A percentile compares a stretch with the other conserved stretches of the same genome.
Conservation (phyloP, 2,113 vertebrate genomes). For the Rhegmatorhina hoffmannsi region DNA sequence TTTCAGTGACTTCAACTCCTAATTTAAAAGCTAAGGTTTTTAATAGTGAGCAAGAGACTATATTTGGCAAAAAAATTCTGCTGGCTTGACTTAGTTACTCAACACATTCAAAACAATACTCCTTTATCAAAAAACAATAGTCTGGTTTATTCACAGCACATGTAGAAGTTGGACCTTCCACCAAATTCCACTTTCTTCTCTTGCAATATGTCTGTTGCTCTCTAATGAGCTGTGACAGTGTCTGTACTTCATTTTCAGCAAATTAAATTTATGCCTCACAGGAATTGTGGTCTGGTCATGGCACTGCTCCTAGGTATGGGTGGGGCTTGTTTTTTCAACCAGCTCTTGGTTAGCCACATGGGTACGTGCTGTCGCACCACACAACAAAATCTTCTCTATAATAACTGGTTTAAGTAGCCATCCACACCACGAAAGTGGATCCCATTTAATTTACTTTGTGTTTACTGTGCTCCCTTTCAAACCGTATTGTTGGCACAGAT, state of each 20-base stretch:
- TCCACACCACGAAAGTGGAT: slow-evolving; percentile 73
- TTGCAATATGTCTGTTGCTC: slow-evolving; percentile 69
- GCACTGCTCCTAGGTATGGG: slow-evolving; percentile 76
- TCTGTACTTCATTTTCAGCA: slow-evolving; percentile 77
- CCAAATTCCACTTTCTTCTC: slow-evolving; percentile 75
- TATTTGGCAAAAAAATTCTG: slow-evolving; percentile 85
- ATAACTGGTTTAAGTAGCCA: slow-evolving; percentile 73
- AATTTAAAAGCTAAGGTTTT: slow-evolving; percentile 79
- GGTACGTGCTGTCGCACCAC: slow-evolving; percentile 79
- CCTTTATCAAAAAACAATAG: slow-evolving; percentile 82
- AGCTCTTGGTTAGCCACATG: slow-evolving; percentile 76
- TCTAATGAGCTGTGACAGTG: slow-evolving; percentile 74
- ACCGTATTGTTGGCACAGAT: slow-evolving; percentile 69
- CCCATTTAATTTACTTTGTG: slow-evolving; percentile 77
- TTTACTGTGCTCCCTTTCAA: slow-evolving; percentile 72
- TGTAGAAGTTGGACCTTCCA: slow-evolving; percentile 75
- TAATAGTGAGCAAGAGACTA: slow-evolving; percentile 79
- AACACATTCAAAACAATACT: slow-evolving; percentile 79
- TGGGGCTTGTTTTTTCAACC: slow-evolving; percentile 77
- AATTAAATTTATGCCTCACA: slow-evolving; percentile 75
- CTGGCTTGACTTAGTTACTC: slow-evolving; percentile 75
- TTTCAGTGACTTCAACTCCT: slow-evolving; percentile 78
- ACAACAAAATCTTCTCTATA: slow-evolving; percentile 77
- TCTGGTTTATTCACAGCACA: slow-evolving; percentile 79
- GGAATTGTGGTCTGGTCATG: slow-evolving; percentile 76